Conservation (phyloP, 2,113 vertebrate genomes). For the Electrona antarctica region DNA sequence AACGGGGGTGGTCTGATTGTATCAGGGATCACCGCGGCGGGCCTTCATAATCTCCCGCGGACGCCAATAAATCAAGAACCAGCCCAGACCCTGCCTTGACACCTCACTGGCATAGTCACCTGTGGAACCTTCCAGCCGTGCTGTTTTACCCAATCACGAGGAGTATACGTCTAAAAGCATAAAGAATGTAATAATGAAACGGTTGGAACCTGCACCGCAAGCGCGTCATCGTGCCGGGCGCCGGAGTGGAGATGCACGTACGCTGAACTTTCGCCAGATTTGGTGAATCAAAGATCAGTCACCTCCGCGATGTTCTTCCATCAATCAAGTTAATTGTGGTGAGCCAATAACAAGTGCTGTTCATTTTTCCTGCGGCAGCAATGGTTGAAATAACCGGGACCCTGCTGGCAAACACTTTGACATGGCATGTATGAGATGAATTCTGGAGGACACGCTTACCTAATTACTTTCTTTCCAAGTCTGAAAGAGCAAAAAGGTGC, state of each 20-base stretch:
- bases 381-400: conserved; percentile 15
- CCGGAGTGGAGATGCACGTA: too few relatives aligned
- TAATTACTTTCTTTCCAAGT: conserved; percentile 41
- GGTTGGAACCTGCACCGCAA: too few relatives aligned
- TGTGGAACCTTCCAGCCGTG: not conserved
- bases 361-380: not conserved
- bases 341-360: conserved; percentile 17
- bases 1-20: conserved; percentile 20
- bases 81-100: not conserved
- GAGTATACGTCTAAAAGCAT: too few relatives aligned
- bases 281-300: too few relatives aligned
- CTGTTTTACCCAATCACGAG: too few relatives aligned
- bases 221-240: too few relatives aligned
- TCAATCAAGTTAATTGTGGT: conserved; percentile 48
- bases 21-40: not conserved
- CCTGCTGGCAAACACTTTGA: conserved; percentile 34
- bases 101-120: conserved; percentile 13
- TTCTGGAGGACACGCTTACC: conserved; percentile 20
- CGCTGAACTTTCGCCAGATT: too few relatives aligned
- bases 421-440: conserved; percentile 5
- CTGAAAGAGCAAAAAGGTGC: not conserved
- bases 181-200: too few relatives aligned
- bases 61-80: conserved; percentile 10
- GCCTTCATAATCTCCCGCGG: conserved; percentile 2
- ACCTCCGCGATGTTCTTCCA: not conserved